These are phyloP conservation scores for Pyralis farinalis DNA, from an alignment of 2,888 invertebrate genomes.

Conservation along the genomic window DNA sequence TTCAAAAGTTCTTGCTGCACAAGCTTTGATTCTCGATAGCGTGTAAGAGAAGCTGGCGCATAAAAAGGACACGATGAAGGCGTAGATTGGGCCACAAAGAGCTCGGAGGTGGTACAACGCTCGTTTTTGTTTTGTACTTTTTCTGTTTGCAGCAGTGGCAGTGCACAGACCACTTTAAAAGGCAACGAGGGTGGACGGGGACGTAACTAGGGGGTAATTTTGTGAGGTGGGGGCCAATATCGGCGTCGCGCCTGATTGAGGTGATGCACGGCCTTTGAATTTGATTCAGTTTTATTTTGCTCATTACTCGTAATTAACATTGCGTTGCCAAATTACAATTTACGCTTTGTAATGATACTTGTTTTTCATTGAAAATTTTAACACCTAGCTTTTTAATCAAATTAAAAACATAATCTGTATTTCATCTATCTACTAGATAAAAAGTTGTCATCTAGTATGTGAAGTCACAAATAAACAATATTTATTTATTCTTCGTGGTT, in stretches of 20 bases:
- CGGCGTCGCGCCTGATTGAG: conserved; percentile 76
- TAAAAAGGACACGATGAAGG: conserved; percentile 75
- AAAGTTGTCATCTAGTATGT: too few species aligned
- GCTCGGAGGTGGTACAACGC: conserved; percentile 74
- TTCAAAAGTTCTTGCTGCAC: conserved; percentile 65
- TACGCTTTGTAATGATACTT: too few species aligned
- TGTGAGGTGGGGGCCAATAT: conserved; percentile 76
- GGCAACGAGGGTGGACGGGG: conserved; percentile 69
- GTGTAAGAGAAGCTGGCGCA: conserved; percentile 70
- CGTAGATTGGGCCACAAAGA: conserved; percentile 80
- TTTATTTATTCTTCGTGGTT: too few species aligned
- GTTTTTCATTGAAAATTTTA: too few species aligned
- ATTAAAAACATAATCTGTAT: too few species aligned
- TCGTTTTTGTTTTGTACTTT: conserved; percentile 72
- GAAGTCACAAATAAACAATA: too few species aligned
- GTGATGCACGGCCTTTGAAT: conserved; percentile 69
- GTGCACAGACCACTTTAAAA: conserved; percentile 80
- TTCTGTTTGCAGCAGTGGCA: conserved; percentile 77
- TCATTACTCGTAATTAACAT: conserved; percentile 55
- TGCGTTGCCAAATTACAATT: background rate
- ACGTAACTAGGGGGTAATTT: conserved; percentile 79
- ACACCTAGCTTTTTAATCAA: too few species aligned
- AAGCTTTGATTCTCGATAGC: conserved; percentile 76
- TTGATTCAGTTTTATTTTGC: conserved; percentile 58
- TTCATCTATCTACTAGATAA: too few species aligned